Evolutionary conservation across 2,113 vertebrate species (phyloP).

Genomic region (Laterallus jamaicensis): DNA sequence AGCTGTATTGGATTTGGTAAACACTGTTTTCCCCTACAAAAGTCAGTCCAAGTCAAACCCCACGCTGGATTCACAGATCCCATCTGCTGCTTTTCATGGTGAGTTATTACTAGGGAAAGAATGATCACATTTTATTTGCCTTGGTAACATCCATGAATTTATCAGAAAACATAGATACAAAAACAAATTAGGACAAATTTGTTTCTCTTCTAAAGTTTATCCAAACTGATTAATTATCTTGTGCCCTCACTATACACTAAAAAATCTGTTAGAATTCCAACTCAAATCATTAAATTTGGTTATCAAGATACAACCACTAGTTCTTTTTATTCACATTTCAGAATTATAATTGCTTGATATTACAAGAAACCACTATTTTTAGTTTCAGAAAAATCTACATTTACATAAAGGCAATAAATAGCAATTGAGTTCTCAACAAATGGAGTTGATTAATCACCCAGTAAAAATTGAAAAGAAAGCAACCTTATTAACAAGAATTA

Average conservation of each 20-base stretch:
- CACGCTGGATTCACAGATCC: background rate
- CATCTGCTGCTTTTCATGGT: background rate
- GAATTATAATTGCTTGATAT: background rate
- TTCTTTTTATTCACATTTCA: slow-evolving; percentile 23
- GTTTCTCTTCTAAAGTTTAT: background rate
- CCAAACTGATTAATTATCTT: background rate
- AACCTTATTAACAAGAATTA: slow-evolving; percentile 67
- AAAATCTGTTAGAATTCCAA: background rate
- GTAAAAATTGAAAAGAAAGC: slow-evolving; percentile 56
- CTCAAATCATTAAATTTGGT: background rate
- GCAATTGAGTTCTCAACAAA: slow-evolving; percentile 48
- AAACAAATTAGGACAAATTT: background rate
- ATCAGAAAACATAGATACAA: background rate
- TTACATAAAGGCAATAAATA: slow-evolving; percentile 36
- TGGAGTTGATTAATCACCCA: slow-evolving; percentile 54
- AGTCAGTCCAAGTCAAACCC: background rate
- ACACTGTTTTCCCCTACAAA: background rate
- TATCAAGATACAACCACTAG: background rate
- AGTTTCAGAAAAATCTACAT: slow-evolving; percentile 37
- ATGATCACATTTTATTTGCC: background rate
- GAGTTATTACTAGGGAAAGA: background rate
- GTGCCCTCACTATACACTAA: background rate
- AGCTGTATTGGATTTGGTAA: background rate
- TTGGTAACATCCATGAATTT: background rate
- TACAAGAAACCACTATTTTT: slow-evolving; percentile 51